Base-by-base conservation (phyloP, 2,888 invertebrate genomes). In the Drosophila subquinaria region DNA sequence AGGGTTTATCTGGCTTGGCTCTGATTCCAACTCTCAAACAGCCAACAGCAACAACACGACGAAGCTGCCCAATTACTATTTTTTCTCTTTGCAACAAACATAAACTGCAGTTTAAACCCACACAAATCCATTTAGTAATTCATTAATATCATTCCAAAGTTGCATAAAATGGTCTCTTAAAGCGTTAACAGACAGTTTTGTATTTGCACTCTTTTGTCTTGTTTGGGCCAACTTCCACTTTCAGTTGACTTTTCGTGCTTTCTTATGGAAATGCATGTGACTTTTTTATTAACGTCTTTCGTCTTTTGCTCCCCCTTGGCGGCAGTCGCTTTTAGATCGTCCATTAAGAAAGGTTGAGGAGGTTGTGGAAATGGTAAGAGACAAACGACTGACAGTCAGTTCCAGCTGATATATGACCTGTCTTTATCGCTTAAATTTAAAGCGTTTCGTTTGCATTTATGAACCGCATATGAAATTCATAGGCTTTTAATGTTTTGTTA, bases 241-340 rank as follows among this genome's bases (percentile, higher is more conserved):
- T 76, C 75, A 60, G 76, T 84, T 69, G 56, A 64, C 23, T 65
- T 69, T 69, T 73, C 63, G 40, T 79, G 67, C 77, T 88, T 85
- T 78, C 73, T 62, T 88, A 81, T 72, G 86, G 76, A 88, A 82
- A 88, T 88, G 70, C 67, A 73, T 86, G 69, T 74, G 83, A 76
- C 89, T 81, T 73, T 87, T 87, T 89, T 89, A 77, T 89, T 83
- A 86, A 88, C 80, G 73, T 81, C 66, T 63, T 70, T 77, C 62
- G 69, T 69, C 64, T 61, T 69, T 82, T 71, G 72, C 69, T 63
- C 53, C 57, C 59, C 51, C 59, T 61, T 59, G 67, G 60, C 74
- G 77, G 77, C 70, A 63, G 69, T 79, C 71, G 67, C 43, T 68
- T 59, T 59, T 56, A 69, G 55, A 55, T 60, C 42, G 23, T 40